Evolutionary conservation across 2,797 vertebrate species (phyloP), one percentile per base, ranked within the genome.

Genomic region (Anabacerthia variegaticeps): DNA sequence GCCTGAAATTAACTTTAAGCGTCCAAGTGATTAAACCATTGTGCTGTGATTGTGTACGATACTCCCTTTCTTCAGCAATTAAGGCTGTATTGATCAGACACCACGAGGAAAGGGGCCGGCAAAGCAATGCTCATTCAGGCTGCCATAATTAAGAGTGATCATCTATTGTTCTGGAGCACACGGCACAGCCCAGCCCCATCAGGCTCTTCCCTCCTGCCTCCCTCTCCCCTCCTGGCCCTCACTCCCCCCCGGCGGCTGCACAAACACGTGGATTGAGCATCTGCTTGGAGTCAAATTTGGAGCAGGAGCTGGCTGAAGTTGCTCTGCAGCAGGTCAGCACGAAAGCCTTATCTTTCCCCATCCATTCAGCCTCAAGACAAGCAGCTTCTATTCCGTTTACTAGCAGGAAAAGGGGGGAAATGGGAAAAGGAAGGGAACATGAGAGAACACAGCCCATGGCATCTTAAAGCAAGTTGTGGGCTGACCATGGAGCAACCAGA

Each of bases 71-170:
- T 94, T 96, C 83, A 21, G 96, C 96, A 97, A 97, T 97, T 97
- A 97, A 96, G 91, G 74, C 93, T 61, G 94, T 97, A 98, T 98
- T 98, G 97, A 97, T 96, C 92, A 94, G 61, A 32, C 59, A 89
- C 54, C 10, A 10, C 72, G 88, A 90, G 92, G 89, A 96, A 96
- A 93, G 89, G 89, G 91, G 93, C 87, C 34, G 79, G 85, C 92
- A 65, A 77, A 93, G 91, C 49, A 56, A 71, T 67, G 95, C 79
- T 94, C 91, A 97, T 97, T 97, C 96, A 96, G 91, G 72, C 96
- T 96, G 91, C 94, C 92, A 24, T 97, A 97, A 97, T 98, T 97
- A 98, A 97, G 96, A 98, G 94, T 95, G 96, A 98, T 97, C 94
- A 94, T 94, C 92, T 95, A 95, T 97, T 97, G 96, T 97, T 95